These are phyloP conservation scores for Aradus depressus DNA, from an alignment of 2,888 invertebrate species.

Conservation along the genomic window DNA sequence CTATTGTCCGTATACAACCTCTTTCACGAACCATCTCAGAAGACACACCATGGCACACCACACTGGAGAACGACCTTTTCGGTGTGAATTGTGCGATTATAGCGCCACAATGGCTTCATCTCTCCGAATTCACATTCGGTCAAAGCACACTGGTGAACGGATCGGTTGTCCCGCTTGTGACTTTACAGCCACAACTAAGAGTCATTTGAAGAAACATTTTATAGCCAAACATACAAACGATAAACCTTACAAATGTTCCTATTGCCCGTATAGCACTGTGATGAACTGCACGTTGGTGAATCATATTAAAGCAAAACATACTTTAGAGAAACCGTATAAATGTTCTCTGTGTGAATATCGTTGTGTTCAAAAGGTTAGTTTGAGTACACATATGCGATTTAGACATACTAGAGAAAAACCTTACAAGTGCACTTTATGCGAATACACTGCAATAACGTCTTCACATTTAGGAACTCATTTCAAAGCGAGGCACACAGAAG, in stretches of 20 bases:
- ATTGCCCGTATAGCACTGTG: neutral
- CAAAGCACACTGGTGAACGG: too few species aligned
- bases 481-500: slow-evolving; percentile 3
- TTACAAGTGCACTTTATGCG: slow-evolving; percentile 3
- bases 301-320: neutral
- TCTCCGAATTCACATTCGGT: too few species aligned
- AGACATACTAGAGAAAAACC: slow-evolving; percentile 4
- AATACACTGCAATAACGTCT: neutral
- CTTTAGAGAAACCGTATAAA: slow-evolving; percentile 5
- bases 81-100: too few species aligned
- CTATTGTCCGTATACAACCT: too few species aligned
- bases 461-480: neutral
- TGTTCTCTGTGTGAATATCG: slow-evolving; percentile 1
- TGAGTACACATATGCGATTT: neutral
- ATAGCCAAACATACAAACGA: too few species aligned
- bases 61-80: too few species aligned
- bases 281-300: neutral
- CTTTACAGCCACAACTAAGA: too few species aligned
- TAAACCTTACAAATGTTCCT: neutral
- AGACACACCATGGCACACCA: too few species aligned
- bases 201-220: too few species aligned
- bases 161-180: too few species aligned
- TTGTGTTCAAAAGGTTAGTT: neutral
- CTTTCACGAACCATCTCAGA: too few species aligned
- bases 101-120: too few species aligned